Base-by-base conservation (phyloP, 2,888 invertebrate species). In the Pristionchus exspectatus region DNA sequence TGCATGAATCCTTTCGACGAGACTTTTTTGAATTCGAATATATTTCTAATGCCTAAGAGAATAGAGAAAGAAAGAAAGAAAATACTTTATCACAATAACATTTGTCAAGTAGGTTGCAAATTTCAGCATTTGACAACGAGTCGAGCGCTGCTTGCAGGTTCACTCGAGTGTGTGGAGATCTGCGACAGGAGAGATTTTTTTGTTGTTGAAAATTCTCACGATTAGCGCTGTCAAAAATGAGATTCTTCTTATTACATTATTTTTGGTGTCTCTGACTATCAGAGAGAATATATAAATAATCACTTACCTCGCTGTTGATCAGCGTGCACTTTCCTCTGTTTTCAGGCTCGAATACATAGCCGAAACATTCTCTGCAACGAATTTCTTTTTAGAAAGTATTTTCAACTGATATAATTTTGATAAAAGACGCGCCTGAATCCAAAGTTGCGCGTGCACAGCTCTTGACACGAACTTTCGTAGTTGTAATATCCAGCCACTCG, bases 281-380 rank as follows among this genome's bases (percentile, higher is more conserved):
- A 54, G 14, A 14, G 10, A 54, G 54, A 54, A 14, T 14, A 54
- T 10, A 54, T 14, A 54, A 14, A 44, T 30, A 12, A 10, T 5
- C 14, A 24, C 84, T 50, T 21, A 87, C 63, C 4, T 87, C 87
- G 44, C 18, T 30, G 5, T 87, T 63, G 38, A 87, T 16, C n/a
- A 87, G 63, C 24, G 54, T 66, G 44, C 87, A 87, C 59, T 87
- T 87, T 7, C 87, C 87, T 14, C 87, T 38, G 59, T 63, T 54
- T 21, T 44, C 66, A 1, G 66, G 44, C 5, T 87, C 66, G 38
- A 59, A 87, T 21, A 21, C 33, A 38, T 50, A 87, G 14, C 87
- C 87, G 66, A 87, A 5, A 24, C 87, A 87, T 1, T 5, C 59
- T 38, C 69, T 50, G 33, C 24, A 44, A 77, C 14, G 7, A 27